These are phyloP conservation scores for Tyto alba DNA, from an alignment of 2,113 vertebrate genomes.

Conservation along the genomic window DNA sequence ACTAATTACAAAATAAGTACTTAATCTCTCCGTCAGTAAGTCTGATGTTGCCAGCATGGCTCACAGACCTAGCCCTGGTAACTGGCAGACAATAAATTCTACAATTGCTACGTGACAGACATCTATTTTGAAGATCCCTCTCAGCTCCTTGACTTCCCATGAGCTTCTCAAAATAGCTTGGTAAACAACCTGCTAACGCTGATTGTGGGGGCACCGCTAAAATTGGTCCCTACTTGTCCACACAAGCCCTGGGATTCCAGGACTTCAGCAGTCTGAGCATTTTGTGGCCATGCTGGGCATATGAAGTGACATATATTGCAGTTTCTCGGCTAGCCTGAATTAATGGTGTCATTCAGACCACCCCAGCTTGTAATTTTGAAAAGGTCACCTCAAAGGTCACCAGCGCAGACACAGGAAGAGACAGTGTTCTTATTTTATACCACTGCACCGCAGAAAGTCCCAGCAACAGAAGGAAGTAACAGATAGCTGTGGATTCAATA, in stretches of 20 bases:
- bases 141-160: slow-evolving; percentile 30
- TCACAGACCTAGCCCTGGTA: not conserved
- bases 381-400: slow-evolving; percentile 30
- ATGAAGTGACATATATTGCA: not conserved
- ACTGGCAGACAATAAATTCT: slow-evolving; percentile 40
- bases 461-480: not conserved
- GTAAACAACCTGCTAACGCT: slow-evolving; percentile 25
- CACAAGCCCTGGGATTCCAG: slow-evolving; percentile 44
- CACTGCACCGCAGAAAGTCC: not conserved
- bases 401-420: not conserved
- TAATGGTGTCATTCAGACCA: slow-evolving; percentile 10
- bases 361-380: not conserved
- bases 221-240: slow-evolving; percentile 41
- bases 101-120: slow-evolving; percentile 1
- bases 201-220: not conserved
- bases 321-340: not conserved
- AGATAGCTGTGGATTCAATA: not conserved
- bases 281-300: not conserved
- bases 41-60: not conserved
- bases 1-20: slow-evolving; percentile 41
- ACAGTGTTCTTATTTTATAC: not conserved
- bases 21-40: slow-evolving; percentile 2
- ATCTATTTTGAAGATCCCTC: slow-evolving; percentile 34
- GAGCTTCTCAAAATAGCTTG: slow-evolving; percentile 51
- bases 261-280: not conserved